A percentile compares a stretch with the other conserved stretches of the same genome.
Conservation (phyloP, 2,888 invertebrate genomes). For the Maniola hyperantus region DNA sequence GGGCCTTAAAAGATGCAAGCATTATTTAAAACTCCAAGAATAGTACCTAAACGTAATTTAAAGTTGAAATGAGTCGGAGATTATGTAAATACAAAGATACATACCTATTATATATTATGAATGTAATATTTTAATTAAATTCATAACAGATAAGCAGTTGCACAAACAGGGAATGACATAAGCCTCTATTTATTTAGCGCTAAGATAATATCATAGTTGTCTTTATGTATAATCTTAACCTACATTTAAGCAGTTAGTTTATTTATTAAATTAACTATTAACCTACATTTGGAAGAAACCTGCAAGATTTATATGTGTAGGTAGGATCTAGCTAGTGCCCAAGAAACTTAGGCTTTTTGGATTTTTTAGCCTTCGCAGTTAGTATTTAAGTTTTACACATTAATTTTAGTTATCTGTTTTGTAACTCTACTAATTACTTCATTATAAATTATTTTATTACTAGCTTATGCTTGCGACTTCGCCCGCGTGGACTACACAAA, state of each 20-base stretch:
- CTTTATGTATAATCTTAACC: constrained; percentile 6
- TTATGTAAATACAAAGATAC: not conserved
- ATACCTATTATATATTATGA: not conserved
- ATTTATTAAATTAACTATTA: not conserved
- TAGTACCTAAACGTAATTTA: too few species aligned
- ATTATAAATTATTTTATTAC: too few species aligned
- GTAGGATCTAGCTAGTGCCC: not conserved
- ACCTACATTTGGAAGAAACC: constrained; percentile 4
- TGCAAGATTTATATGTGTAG: not conserved
- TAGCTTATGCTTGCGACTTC: too few species aligned
- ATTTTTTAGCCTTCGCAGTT: too few species aligned
- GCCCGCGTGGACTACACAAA: too few species aligned
- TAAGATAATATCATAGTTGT: constrained; percentile 10
- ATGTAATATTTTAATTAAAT: constrained; percentile 7
- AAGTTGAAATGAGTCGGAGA: too few species aligned
- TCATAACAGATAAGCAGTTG: constrained; percentile 13
- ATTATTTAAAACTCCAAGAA: too few species aligned
- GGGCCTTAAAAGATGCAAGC: too few species aligned
- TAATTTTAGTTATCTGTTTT: too few species aligned
- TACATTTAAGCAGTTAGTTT: not conserved
- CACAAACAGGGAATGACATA: constrained; percentile 10
- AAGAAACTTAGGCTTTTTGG: too few species aligned
- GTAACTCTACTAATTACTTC: too few species aligned
- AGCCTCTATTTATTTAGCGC: constrained; percentile 17
- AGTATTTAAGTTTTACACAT: too few species aligned